phyloP scores from a whole-genome alignment of 2,888 invertebrate species.

The Blastobasis adustella region DNA sequence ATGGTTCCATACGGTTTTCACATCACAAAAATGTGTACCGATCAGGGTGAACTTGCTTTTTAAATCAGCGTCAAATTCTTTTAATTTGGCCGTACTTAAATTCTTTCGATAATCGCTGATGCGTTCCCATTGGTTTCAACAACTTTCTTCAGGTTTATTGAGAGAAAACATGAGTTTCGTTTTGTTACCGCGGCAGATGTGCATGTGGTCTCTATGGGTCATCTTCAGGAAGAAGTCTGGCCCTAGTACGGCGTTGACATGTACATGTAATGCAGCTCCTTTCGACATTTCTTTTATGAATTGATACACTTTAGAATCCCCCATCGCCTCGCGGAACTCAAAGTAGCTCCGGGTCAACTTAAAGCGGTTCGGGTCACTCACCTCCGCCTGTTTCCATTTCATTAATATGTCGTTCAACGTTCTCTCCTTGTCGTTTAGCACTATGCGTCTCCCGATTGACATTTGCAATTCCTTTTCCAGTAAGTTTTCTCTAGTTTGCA shows the following conservation, averaged over 20 bases:
- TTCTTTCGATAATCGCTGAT: constrained; percentile 53
- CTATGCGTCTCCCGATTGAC: constrained; percentile 65
- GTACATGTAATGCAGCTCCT: constrained; percentile 82
- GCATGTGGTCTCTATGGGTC: constrained; percentile 77
- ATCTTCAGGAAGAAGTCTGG: constrained; percentile 77
- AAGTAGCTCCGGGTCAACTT: constrained; percentile 80
- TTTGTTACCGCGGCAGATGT: constrained; percentile 53
- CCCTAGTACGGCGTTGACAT: constrained; percentile 78
- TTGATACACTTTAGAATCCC: constrained; percentile 77
- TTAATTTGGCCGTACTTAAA: constrained; percentile 39
- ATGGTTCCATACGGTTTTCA: constrained; percentile 74
- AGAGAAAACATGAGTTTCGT: constrained; percentile 39
- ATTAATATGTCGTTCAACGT: constrained; percentile 74
- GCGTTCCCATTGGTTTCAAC: constrained; percentile 55
- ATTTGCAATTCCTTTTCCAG: constrained; percentile 9
- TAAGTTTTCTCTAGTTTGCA: neutral
- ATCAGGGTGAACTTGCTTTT: constrained; percentile 72
- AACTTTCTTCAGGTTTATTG: constrained; percentile 26
- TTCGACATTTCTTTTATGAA: constrained; percentile 83
- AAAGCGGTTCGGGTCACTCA: constrained; percentile 72
- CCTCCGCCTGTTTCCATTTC: constrained; percentile 70
- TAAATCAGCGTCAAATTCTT: constrained; percentile 67
- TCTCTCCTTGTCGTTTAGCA: constrained; percentile 62
- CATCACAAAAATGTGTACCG: constrained; percentile 55
- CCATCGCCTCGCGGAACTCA: constrained; percentile 71